These are phyloP conservation scores for Chelonoidis abingdonii DNA, from an alignment of 2,113 vertebrate genomes.

Conservation along the genomic window DNA sequence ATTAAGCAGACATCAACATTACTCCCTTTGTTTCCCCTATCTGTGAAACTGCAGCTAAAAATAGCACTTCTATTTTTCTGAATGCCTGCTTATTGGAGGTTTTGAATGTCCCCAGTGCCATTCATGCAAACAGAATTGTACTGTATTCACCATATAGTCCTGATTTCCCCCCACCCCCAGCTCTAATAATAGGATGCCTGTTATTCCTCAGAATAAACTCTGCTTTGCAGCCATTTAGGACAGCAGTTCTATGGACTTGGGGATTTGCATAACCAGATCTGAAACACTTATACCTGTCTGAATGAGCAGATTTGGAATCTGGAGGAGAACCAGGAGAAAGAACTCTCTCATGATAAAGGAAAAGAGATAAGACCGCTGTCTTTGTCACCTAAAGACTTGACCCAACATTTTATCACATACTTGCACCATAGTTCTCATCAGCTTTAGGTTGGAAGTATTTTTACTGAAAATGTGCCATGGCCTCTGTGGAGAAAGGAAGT, in stretches of 20 bases:
- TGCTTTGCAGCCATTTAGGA: not conserved
- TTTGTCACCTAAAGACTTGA: not conserved
- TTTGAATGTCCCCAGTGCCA: not conserved
- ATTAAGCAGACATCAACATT: not conserved
- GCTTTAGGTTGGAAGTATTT: not conserved
- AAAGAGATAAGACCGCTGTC: not conserved
- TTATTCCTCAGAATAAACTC: not conserved
- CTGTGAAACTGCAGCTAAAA: not conserved
- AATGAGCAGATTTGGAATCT: not conserved
- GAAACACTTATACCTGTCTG: not conserved
- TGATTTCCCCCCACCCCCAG: not conserved
- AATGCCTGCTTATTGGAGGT: not conserved
- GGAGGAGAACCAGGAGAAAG: not conserved
- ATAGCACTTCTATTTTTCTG: not conserved
- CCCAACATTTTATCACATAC: not conserved
- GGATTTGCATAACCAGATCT: not conserved
- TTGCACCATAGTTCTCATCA: not conserved
- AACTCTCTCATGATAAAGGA: not conserved
- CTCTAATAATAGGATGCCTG: not conserved
- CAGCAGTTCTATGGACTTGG: conserved; percentile 8
- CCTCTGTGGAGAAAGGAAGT: not conserved
- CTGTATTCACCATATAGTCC: not conserved
- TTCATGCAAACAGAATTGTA: not conserved
- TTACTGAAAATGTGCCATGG: not conserved
- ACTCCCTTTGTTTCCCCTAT: not conserved